Conservation (phyloP, 2,888 invertebrate species). For the Drosophila falleni region DNA sequence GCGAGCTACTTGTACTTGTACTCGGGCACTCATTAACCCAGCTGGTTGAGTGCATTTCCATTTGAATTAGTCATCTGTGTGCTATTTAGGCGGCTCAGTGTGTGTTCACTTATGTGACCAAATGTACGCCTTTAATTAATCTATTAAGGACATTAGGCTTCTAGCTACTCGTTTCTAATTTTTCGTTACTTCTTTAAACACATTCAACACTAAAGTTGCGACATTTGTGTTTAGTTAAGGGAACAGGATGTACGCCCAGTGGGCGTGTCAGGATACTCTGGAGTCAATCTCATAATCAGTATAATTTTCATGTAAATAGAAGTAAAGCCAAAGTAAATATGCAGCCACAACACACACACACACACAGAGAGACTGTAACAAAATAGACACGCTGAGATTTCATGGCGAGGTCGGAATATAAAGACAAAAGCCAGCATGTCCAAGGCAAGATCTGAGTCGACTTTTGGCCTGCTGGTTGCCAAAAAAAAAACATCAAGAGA, state of each 20-base stretch:
- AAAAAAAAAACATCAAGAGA: conserved; percentile 42
- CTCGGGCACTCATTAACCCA: conserved; percentile 12
- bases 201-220: conserved; percentile 22
- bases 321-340: conserved; percentile 51
- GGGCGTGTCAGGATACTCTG: conserved; percentile 47
- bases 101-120: conserved; percentile 24
- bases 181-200: conserved; percentile 12
- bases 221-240: conserved; percentile 27
- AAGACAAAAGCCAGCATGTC: conserved; percentile 67
- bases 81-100: conserved; percentile 31
- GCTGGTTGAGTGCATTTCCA: conserved; percentile 28
- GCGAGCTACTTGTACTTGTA: neutral
- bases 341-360: conserved; percentile 27
- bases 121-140: conserved; percentile 48
- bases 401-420: conserved; percentile 42
- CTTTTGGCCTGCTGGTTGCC: conserved; percentile 35
- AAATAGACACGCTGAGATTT: conserved; percentile 60
- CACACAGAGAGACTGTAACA: conserved; percentile 7
- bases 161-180: neutral
- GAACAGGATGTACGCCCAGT: conserved; percentile 29
- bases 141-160: conserved; percentile 47
- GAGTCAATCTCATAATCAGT: conserved; percentile 75
- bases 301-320: conserved; percentile 74
- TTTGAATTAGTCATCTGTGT: conserved; percentile 41
- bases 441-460: conserved; percentile 49